phyloP scores from a whole-genome alignment of 2,888 invertebrate species.

The Uloborus plumipes region DNA sequence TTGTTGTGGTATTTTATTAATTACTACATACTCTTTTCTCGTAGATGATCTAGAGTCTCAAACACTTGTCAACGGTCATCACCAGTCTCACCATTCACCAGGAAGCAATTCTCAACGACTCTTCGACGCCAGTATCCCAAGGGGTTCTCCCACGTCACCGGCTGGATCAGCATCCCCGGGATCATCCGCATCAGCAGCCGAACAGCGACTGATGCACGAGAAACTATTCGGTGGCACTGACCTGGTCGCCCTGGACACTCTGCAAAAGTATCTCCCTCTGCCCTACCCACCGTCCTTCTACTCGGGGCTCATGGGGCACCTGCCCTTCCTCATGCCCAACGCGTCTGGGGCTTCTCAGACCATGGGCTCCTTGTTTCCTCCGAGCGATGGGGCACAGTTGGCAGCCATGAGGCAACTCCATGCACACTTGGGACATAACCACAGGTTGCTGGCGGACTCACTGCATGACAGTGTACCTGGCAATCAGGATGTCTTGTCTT shows the following conservation, averaged over 20 bases:
- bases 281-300: constrained; percentile 60
- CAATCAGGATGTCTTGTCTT: constrained; percentile 6
- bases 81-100: constrained; percentile 17
- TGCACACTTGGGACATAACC: constrained; percentile 43
- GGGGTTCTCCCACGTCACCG: constrained; percentile 51
- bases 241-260: constrained; percentile 15
- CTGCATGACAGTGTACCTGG: constrained; percentile 24
- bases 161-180: constrained; percentile 43
- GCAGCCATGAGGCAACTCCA: constrained; percentile 61
- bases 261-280: constrained; percentile 56
- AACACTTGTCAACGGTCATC: constrained; percentile 44
- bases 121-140: constrained; percentile 30
- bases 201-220: constrained; percentile 40
- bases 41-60: constrained; percentile 42
- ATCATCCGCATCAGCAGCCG: constrained; percentile 28
- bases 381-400: constrained; percentile 33
- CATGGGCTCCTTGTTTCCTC: constrained; percentile 23
- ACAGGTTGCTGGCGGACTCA: constrained; percentile 41
- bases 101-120: constrained; percentile 5
- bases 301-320: constrained; percentile 54
- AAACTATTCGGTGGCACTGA: constrained; percentile 27
- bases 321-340: constrained; percentile 54
- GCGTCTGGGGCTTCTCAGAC: constrained; percentile 8
- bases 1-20: neutral
- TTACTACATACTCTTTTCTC: neutral